These are phyloP conservation scores for Serranochromis macrocephalus DNA, from an alignment of 2,113 vertebrate genomes.

Conservation along the genomic window DNA sequence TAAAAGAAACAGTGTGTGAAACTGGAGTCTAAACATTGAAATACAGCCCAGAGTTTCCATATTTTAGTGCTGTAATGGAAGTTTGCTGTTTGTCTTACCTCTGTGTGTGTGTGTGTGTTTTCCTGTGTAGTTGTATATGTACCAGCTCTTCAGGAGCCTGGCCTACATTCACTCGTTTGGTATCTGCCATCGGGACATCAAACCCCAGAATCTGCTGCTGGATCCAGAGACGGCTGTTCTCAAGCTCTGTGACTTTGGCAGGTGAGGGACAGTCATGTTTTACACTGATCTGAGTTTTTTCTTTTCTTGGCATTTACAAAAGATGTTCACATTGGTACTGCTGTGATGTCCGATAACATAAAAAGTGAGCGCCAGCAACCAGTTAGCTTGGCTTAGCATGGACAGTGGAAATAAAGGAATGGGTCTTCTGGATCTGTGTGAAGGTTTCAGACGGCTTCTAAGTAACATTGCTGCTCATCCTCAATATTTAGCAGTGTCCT, in stretches of 20 bases:
- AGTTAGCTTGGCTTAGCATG: background rate
- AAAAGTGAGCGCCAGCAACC: background rate
- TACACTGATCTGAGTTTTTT: background rate
- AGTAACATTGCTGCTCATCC: background rate
- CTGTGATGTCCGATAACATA: background rate
- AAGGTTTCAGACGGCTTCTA: background rate
- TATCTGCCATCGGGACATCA: constrained; percentile 99
- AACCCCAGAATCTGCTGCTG: constrained; percentile 98
- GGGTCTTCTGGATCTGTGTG: background rate
- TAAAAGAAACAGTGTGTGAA: background rate
- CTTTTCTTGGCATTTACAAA: background rate
- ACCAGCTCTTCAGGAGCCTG: constrained; percentile 99
- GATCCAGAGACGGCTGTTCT: constrained; percentile 98
- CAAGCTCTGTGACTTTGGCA: constrained; percentile 98
- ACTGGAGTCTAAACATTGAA: background rate
- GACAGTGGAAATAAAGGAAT: background rate
- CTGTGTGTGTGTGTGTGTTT: background rate
- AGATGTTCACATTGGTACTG: background rate
- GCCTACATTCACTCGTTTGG: constrained; percentile 99
- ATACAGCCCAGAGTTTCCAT: background rate
- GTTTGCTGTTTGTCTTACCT: background rate
- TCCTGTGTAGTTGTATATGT: constrained; percentile 92
- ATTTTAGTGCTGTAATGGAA: background rate
- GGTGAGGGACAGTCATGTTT: constrained; percentile 70
- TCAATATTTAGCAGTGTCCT: background rate